A percentile compares a stretch with the other conserved stretches of the same genome.
These are phyloP conservation scores for Campopleginae sp. DNA, from an alignment of 2,888 invertebrate genomes.

Conservation along the genomic window DNA sequence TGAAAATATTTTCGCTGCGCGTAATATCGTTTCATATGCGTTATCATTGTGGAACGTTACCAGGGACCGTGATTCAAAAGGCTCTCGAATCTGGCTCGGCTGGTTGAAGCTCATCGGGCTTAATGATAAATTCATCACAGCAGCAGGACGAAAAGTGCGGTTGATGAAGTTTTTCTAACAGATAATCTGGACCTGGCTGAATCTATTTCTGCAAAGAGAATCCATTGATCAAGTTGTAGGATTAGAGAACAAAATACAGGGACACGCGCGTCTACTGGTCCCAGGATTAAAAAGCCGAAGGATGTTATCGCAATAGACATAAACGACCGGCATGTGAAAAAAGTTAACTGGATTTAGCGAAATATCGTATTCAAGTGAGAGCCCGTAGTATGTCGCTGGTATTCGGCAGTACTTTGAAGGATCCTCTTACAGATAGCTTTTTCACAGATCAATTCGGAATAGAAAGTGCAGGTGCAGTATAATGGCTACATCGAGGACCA, in stretches of 20 bases:
- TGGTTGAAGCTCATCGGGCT: not conserved
- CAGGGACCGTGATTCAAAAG: constrained; percentile 26
- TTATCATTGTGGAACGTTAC: constrained; percentile 47
- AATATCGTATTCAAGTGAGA: constrained; percentile 15
- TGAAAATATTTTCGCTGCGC: constrained; percentile 8
- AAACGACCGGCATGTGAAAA: constrained; percentile 1
- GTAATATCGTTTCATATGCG: constrained; percentile 44
- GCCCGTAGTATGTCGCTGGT: not conserved
- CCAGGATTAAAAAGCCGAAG: not conserved
- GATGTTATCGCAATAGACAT: not conserved
- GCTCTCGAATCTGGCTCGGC: constrained; percentile 12
- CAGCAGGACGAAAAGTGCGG: not conserved
- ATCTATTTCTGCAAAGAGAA: not conserved
- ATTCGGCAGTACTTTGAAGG: not conserved
- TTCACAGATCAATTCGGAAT: constrained; percentile 26
- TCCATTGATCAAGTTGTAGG: not conserved
- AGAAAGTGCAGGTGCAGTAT: constrained; percentile 9
- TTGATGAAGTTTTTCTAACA: not conserved
- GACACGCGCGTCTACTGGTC: not conserved
- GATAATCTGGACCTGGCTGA: not conserved
- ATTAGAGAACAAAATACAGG: not conserved
- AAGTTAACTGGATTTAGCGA: not conserved
- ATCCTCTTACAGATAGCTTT: constrained; percentile 33
- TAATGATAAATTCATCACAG: constrained; percentile 28
- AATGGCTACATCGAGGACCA: constrained; percentile 7